Evolutionary conservation across 2,888 invertebrate species (phyloP).

Genomic region (Calliopum simillimum): DNA sequence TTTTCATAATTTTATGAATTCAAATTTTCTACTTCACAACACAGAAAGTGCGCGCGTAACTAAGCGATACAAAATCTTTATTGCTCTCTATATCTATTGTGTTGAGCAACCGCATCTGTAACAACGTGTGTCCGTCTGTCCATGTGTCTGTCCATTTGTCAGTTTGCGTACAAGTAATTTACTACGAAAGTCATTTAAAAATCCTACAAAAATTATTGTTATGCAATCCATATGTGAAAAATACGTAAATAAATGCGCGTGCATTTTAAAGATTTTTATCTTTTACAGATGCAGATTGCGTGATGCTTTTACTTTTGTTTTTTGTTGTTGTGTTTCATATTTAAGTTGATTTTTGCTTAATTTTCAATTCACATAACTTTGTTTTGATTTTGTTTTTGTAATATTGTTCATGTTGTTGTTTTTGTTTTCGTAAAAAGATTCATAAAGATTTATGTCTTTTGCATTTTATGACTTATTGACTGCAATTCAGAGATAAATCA

Average conservation of each 20-base stretch:
- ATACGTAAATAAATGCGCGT: background rate
- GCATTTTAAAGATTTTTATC: background rate
- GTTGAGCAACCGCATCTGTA: background rate
- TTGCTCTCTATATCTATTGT: too few species aligned
- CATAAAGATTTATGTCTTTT: constrained; percentile 57
- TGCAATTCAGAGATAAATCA: constrained; percentile 61
- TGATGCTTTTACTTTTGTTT: background rate
- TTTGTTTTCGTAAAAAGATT: constrained; percentile 7
- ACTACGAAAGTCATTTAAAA: too few species aligned
- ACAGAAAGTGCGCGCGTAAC: background rate
- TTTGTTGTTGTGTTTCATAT: constrained; percentile 5
- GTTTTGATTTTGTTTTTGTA: constrained; percentile 27
- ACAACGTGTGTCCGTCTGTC: background rate
- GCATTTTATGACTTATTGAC: constrained; percentile 61
- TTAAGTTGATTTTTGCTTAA: constrained; percentile 23
- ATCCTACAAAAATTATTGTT: background rate
- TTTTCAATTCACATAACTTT: constrained; percentile 20
- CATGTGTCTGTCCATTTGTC: too few species aligned
- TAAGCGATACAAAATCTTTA: too few species aligned
- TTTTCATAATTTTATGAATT: constrained; percentile 38
- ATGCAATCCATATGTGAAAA: background rate
- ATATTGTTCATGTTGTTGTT: constrained; percentile 4
- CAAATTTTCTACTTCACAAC: constrained; percentile 30
- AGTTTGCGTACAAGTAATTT: too few species aligned
- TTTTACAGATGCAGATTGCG: too few species aligned